phyloP scores from a whole-genome alignment of 2,888 invertebrate species.

The Thalpophila matura region DNA sequence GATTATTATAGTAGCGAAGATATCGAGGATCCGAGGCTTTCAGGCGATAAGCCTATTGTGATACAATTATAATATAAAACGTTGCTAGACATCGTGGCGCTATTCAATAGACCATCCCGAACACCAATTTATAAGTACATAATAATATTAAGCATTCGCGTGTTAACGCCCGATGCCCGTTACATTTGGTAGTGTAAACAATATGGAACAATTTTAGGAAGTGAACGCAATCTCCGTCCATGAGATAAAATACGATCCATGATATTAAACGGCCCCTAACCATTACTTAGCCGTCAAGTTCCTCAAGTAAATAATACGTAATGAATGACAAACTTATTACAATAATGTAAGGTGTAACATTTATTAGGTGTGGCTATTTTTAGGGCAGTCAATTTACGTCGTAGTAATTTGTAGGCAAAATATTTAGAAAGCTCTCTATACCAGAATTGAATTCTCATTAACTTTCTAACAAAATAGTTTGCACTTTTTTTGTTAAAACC shows the following conservation, averaged over 20 bases:
- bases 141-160: constrained; percentile 57
- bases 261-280: constrained; percentile 44
- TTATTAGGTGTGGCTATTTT: constrained; percentile 4
- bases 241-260: constrained; percentile 72
- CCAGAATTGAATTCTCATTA: too few relatives aligned
- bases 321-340: constrained; percentile 23
- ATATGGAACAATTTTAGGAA: constrained; percentile 46
- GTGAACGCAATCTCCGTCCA: constrained; percentile 83
- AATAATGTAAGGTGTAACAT: constrained; percentile 28
- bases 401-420: too few relatives aligned
- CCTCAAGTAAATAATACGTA: constrained; percentile 46
- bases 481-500: too few relatives aligned
- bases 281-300: constrained; percentile 44
- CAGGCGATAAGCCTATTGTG: constrained; percentile 57
- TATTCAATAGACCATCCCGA: constrained; percentile 32
- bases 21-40: constrained; percentile 48
- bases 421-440: too few relatives aligned
- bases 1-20: constrained; percentile 18
- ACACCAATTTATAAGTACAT: constrained; percentile 55
- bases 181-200: constrained; percentile 48
- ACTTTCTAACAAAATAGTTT: too few relatives aligned
- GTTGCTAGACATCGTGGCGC: constrained; percentile 29
- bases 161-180: constrained; percentile 33
- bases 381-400: background rate
- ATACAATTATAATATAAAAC: constrained; percentile 48